Base-by-base conservation (phyloP, 2,888 invertebrate species). In the Monopis laevigella region DNA sequence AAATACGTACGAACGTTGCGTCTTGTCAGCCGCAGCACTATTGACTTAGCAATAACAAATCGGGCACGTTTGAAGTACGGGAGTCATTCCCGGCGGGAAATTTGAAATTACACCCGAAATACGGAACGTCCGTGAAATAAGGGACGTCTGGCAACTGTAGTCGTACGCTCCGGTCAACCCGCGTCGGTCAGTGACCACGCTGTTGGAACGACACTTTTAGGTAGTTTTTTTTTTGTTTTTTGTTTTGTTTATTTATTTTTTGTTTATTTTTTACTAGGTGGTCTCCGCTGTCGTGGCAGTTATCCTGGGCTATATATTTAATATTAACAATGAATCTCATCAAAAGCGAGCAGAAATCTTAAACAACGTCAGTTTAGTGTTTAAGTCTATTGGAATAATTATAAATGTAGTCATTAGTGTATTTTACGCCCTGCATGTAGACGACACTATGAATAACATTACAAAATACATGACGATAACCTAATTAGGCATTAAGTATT, bases 271-370 rank as follows among this genome's bases (percentile, higher is more conserved):
- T 48, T 46, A 30, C 46, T 55, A 88, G 88, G 77, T 86, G 14
- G 46, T 84, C 34, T 85, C 86, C 56, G 86, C 85, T 18, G 61
- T 85, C 40, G 72, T 87, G 24, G 85, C 84, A 44, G 72, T 86
- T 32, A 57, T 87, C 34, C 75, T 88, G 46, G 84, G 86, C 50
- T 71, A 82, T 39, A 72, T 80, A 46, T 72, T 83, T 54, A 82
- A 88, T 63, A 84, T 88, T 51, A 88, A 88, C 64, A 82, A 84
- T 46, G 70, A 78, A 45, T 68, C 75, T 10, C 82, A 87, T 45
- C 84, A 83, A 38, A 68, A 73, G n/a, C 77, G 67, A 46, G 86
- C 87, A 1, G 83, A 86, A 49, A 59, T 78, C 40, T 67, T 85
- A 45, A 88, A 88, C 59, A 86, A 88, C 53, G 59, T 82, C 10